phyloP scores from a whole-genome alignment of 2,797 vertebrate genomes.

The Tokudaia tokunoshimensis region DNA sequence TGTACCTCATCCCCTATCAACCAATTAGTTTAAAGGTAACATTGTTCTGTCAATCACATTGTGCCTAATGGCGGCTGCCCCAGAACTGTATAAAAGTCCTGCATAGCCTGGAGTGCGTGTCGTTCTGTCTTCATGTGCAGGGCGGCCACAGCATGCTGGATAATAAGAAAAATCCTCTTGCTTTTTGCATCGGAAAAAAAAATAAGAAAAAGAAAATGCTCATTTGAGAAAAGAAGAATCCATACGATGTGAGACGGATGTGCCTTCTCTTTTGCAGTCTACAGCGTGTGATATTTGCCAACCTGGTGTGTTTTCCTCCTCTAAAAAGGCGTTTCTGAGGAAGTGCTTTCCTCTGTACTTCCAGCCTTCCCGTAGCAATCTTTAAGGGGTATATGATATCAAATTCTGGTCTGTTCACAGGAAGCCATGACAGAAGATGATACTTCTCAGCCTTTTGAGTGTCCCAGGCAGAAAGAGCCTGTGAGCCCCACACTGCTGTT shows the following conservation, averaged over 20 bases:
- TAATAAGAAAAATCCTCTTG: too few species aligned
- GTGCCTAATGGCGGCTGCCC: too few species aligned
- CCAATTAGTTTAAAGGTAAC: too few species aligned
- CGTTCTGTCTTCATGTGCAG: too few species aligned
- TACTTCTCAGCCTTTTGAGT: constrained; percentile 29
- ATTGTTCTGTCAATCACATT: too few species aligned
- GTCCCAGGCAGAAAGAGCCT: background rate
- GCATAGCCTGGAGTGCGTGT: too few species aligned
- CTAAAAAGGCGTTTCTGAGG: constrained; percentile 48
- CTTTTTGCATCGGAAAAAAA: too few species aligned
- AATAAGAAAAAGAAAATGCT: background rate
- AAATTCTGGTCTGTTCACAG: constrained; percentile 34
- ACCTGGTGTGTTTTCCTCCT: constrained; percentile 16
- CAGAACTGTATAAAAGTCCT: too few species aligned
- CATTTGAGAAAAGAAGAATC: constrained; percentile 73
- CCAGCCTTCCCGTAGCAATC: constrained; percentile 40
- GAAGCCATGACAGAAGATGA: background rate
- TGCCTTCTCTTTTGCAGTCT: background rate
- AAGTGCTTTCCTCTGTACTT: background rate
- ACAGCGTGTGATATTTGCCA: constrained; percentile 52
- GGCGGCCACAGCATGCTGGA: too few species aligned
- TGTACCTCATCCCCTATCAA: too few species aligned
- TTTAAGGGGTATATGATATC: background rate
- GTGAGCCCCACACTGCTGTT: constrained; percentile 16
- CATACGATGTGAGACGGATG: constrained; percentile 41